Evolutionary conservation across 2,797 vertebrate species (phyloP), one percentile per base, ranked within the genome.

Genomic region (Phrynocephalus forsythii): DNA sequence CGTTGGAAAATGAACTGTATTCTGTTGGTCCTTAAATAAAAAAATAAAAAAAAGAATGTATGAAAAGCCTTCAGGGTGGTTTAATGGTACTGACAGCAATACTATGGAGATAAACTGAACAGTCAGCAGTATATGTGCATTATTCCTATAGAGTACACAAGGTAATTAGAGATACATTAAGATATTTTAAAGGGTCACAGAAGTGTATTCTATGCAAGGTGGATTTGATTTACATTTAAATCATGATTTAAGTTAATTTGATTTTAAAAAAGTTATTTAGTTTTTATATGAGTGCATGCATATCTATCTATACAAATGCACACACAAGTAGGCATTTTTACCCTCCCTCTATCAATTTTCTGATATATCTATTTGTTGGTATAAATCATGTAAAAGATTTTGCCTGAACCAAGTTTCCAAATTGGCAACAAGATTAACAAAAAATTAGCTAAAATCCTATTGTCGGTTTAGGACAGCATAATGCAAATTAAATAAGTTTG

Each of bases 141-240:
- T n/a, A 71, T 71, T 83, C 28, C 44, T 68, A 63, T 0, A 30
- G 48, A 10, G 18, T 13, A 71, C 69, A 71, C 26, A 83, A 28
- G 76, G 18, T 81, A 81, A 20, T 81, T 44, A 81, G 33, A 81
- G 30, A 63, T 67, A 60, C 60, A 81, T 81, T 60, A 81, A 81
- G 30, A 33, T 33, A 60, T 80, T 28, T 38, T n/a, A 80, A 38
- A 81, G 30, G 9, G 30, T 73, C 4, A 11, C 30, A 24, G 38
- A 81, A 67, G 66, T 66, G 38, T 38, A 81, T 80, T 80, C 20
- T 82, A 6, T n/a, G 20, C 0, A 28, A 3, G 52, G 52, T 56
- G 13, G 8, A 56, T 56, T 56, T 56, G 52, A 56, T 56, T 56
- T 56, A 56, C 9, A 56, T 13, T 56, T 56, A 56, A 56, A 56